These are phyloP conservation scores for Agrochola litura DNA, from an alignment of 2,888 invertebrate species.

Conservation along the genomic window DNA sequence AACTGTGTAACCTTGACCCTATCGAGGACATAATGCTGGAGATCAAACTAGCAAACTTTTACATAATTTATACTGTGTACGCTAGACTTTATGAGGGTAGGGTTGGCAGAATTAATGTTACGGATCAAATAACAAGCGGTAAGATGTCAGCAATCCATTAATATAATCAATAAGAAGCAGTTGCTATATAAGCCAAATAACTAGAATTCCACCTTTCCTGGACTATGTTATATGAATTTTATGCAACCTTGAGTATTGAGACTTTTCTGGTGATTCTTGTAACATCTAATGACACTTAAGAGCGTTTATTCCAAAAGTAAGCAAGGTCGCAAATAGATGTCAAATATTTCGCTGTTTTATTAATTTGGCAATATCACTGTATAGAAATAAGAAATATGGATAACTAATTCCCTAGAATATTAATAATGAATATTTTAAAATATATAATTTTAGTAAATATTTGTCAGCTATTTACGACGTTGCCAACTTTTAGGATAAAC, in stretches of 20 bases:
- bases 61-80: constrained; percentile 56
- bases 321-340: too few species aligned
- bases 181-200: neutral
- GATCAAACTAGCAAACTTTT: constrained; percentile 47
- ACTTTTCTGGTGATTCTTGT: neutral
- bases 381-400: too few species aligned
- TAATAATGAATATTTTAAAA: too few species aligned
- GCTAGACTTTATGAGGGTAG: constrained; percentile 33
- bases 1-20: constrained; percentile 48
- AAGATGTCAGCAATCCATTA: neutral
- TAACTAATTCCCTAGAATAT: too few species aligned
- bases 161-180: neutral
- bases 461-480: too few species aligned
- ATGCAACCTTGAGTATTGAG: neutral
- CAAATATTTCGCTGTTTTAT: too few species aligned
- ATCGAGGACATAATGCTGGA: constrained; percentile 46
- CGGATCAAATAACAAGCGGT: neutral
- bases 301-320: too few species aligned
- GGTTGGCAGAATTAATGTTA: constrained; percentile 1
- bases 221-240: neutral
- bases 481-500: too few species aligned
- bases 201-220: neutral
- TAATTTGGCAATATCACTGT: too few species aligned
- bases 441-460: too few species aligned
- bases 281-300: neutral